Evolutionary conservation across 2,113 vertebrate species (phyloP).

Genomic region (Microtus montanus): DNA sequence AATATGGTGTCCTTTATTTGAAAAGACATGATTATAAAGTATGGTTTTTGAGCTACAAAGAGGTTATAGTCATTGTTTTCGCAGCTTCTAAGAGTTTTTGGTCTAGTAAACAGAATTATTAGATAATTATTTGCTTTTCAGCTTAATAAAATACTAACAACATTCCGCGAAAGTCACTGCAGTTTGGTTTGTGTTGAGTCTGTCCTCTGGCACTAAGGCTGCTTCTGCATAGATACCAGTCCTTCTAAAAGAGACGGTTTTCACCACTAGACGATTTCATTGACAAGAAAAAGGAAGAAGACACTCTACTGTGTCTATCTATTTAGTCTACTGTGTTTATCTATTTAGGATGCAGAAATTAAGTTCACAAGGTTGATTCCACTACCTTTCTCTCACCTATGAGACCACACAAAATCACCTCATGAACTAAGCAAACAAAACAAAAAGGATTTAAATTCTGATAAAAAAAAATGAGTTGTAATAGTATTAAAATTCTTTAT

Average conservation of each 20-base stretch:
- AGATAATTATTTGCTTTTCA: constrained; percentile 55
- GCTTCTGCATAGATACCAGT: not conserved
- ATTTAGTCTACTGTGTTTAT: not conserved
- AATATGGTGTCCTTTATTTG: not conserved
- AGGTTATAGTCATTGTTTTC: constrained; percentile 13
- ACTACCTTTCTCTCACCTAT: not conserved
- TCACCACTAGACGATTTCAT: not conserved
- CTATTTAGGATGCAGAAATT: not conserved
- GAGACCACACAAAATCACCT: constrained; percentile 13
- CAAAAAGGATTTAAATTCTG: not conserved
- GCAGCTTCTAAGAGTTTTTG: not conserved
- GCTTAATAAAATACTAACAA: constrained; percentile 14
- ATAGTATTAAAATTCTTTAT: not conserved
- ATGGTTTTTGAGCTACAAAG: not conserved
- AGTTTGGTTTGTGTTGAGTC: not conserved
- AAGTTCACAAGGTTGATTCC: not conserved
- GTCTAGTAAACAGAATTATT: constrained; percentile 30
- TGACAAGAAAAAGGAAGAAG: not conserved
- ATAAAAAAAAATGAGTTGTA: not conserved
- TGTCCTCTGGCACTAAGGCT: not conserved
- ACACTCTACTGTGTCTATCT: not conserved
- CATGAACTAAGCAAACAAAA: constrained; percentile 31
- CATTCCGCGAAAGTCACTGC: not conserved
- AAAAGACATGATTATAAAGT: not conserved
- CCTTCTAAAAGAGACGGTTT: not conserved